Conservation (phyloP, 1,140 invertebrate genomes). For the Drosophila repleta region DNA sequence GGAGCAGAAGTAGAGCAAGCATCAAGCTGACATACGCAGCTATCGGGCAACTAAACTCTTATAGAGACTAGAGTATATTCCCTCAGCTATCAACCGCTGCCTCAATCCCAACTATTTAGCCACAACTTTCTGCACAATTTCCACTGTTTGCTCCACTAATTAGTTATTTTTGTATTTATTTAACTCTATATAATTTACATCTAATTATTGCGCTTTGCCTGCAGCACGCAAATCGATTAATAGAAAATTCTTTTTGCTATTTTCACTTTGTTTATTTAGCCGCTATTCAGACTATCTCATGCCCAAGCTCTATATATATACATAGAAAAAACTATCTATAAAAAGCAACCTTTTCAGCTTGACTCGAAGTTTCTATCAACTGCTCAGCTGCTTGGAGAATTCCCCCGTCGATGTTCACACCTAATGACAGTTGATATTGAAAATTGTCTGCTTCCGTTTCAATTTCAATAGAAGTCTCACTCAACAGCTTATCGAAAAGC, state of each 20-base stretch:
- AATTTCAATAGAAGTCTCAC: constrained; percentile 24
- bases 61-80: too few species aligned
- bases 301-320: neutral
- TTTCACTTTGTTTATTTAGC: neutral
- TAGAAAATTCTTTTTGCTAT: neutral
- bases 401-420: constrained; percentile 4
- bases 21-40: too few species aligned
- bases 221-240: constrained; percentile 34
- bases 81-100: too few species aligned
- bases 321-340: neutral
- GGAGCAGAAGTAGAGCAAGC: too few species aligned
- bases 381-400: constrained; percentile 27
- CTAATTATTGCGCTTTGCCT: constrained; percentile 41
- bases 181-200: constrained; percentile 35
- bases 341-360: constrained; percentile 5
- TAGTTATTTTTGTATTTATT: constrained; percentile 32
- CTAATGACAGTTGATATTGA: constrained; percentile 26
- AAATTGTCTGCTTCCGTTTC: constrained; percentile 25
- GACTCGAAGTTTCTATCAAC: constrained; percentile 1
- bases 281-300: neutral
- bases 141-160: constrained; percentile 9
- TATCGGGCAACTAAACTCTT: too few species aligned
- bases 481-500: too few species aligned
- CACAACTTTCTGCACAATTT: neutral
- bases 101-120: neutral